phyloP scores from a whole-genome alignment of 2,888 invertebrate species.

The Alcis repandata region DNA sequence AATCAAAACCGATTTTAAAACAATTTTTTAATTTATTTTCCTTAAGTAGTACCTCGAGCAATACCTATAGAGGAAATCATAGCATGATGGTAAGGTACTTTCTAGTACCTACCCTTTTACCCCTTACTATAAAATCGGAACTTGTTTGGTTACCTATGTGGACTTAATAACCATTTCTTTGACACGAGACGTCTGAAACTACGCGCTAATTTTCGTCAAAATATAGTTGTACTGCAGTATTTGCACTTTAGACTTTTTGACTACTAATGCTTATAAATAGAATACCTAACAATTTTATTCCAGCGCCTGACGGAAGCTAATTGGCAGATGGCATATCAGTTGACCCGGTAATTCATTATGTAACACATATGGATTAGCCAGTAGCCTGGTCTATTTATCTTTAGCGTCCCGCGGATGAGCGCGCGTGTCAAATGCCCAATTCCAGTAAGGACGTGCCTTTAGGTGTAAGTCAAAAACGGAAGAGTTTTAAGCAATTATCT shows the following conservation, averaged over 20 bases:
- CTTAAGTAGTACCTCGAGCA: too few relatives aligned
- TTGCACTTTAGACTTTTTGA: constrained; percentile 15
- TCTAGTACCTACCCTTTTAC: too few relatives aligned
- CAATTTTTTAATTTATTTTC: too few relatives aligned
- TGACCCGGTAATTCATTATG: constrained; percentile 31
- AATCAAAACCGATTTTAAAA: too few relatives aligned
- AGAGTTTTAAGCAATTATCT: not conserved
- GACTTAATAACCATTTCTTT: too few relatives aligned
- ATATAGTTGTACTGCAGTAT: not conserved
- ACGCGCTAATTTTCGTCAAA: too few relatives aligned
- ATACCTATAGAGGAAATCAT: too few relatives aligned
- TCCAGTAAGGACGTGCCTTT: constrained; percentile 31
- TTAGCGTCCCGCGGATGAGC: constrained; percentile 43
- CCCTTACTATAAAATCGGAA: too few relatives aligned
- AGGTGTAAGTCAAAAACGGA: constrained; percentile 23
- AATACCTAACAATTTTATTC: constrained; percentile 2
- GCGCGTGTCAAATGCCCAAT: constrained; percentile 36
- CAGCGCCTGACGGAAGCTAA: constrained; percentile 4
- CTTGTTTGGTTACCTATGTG: too few relatives aligned
- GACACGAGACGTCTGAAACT: too few relatives aligned
- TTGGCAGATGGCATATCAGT: constrained; percentile 24
- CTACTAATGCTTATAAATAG: not conserved
- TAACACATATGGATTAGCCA: constrained; percentile 26
- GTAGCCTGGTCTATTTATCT: constrained; percentile 24
- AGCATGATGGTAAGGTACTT: too few relatives aligned